Percentiles rank a stretch among this genome's conserved stretches.
phyloP scores from a whole-genome alignment of 2,113 vertebrate species.

The Podarcis muralis region DNA sequence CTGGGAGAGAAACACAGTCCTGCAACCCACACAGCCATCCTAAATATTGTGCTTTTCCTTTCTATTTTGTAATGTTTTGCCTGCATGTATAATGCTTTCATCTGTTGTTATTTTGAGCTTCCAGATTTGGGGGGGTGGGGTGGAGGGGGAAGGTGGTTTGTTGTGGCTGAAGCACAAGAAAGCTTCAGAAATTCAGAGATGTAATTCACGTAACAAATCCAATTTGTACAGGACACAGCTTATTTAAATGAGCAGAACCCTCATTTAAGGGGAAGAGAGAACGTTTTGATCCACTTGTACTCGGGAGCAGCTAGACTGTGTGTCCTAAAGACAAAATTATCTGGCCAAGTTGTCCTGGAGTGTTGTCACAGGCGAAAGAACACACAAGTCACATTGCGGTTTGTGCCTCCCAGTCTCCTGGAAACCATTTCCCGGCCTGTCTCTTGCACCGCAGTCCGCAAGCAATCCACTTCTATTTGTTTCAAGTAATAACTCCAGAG shows the following conservation, averaged over 20 bases:
- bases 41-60: not conserved
- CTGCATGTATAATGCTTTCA: not conserved
- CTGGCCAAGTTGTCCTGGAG: not conserved
- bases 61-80: not conserved
- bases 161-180: not conserved
- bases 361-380: not conserved
- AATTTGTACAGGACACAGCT: not conserved
- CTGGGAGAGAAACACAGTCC: not conserved
- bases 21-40: not conserved
- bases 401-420: not conserved
- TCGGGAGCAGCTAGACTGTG: not conserved
- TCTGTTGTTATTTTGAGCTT: not conserved
- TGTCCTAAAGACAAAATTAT: not conserved
- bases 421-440: not conserved
- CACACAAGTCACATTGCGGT: not conserved
- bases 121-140: not conserved
- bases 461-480: not conserved
- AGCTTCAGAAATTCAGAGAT: not conserved
- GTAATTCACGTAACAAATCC: not conserved
- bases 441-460: not conserved
- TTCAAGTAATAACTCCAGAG: not conserved
- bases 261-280: not conserved
- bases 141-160: not conserved
- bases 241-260: not conserved
- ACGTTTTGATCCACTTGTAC: not conserved